A percentile compares a stretch with the other conserved stretches of the same genome.
Evolutionary conservation across 2,888 invertebrate genomes (phyloP).

Genomic region (Molorchus minor): DNA sequence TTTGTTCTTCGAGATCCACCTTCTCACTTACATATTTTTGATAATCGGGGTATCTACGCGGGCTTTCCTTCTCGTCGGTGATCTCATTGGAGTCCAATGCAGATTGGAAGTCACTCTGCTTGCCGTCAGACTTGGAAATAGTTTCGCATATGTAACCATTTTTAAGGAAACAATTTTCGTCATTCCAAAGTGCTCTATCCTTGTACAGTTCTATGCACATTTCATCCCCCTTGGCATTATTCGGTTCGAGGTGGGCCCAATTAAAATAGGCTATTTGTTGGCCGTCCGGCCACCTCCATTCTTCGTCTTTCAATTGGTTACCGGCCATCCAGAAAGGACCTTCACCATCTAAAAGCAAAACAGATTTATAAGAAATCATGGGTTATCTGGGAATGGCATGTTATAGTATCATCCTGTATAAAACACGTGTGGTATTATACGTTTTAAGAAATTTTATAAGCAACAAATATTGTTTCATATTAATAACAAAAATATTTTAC

Average conservation of each 20-base stretch:
- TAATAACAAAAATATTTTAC: too few relatives aligned
- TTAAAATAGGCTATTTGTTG: constrained; percentile 7
- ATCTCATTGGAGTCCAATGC: neutral
- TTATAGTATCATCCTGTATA: too few relatives aligned
- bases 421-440: too few relatives aligned
- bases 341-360: neutral
- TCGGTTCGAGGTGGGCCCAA: constrained; percentile 2
- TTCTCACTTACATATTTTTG: too few relatives aligned
- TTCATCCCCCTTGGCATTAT: constrained; percentile 1
- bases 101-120: neutral
- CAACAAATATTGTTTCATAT: too few relatives aligned
- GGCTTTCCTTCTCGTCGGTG: neutral
- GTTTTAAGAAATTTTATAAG: too few relatives aligned
- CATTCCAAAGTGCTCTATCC: neutral
- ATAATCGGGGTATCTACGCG: too few relatives aligned
- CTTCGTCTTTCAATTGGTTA: neutral
- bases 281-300: neutral
- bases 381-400: too few relatives aligned
- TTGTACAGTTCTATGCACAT: constrained; percentile 1
- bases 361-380: neutral
- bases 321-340: neutral
- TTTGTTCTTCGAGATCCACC: too few relatives aligned
- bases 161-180: neutral
- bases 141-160: neutral
- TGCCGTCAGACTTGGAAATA: neutral